phyloP scores from a whole-genome alignment of 30 jellyfish, hydroid and myxozoan genomes.

The Aurelia aurita complex sp. Pacific region DNA sequence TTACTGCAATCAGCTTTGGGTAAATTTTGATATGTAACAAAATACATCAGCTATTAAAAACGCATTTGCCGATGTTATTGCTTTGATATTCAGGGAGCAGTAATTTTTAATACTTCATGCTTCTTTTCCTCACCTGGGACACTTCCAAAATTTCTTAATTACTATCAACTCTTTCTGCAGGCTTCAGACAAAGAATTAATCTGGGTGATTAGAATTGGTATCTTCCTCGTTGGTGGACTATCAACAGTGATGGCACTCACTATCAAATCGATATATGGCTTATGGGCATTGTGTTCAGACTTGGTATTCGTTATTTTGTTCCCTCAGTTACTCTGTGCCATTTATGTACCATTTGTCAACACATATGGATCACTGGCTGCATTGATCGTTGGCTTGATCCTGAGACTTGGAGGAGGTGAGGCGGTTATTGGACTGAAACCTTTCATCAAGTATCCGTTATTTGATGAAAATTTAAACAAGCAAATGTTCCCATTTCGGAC shows the following conservation, averaged over 20 bases:
- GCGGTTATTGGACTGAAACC: slow-evolving; percentile 62
- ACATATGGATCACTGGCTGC: slow-evolving; percentile 89
- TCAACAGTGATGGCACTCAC: slow-evolving; percentile 87
- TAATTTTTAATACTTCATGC: no score
- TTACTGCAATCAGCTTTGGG: no score
- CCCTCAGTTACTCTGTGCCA: slow-evolving; percentile 95
- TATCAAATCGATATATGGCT: slow-evolving; percentile 60
- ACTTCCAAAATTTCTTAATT: no score
- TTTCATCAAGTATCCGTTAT: slow-evolving; percentile 77
- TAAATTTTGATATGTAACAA: no score
- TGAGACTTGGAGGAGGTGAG: slow-evolving; percentile 90
- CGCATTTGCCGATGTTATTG: no score
- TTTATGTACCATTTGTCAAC: slow-evolving; percentile 84
- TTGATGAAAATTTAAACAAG: slow-evolving; percentile 36
- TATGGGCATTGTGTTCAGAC: slow-evolving; percentile 94
- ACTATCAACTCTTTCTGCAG: slow-evolving; percentile 31
- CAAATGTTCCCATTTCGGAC: slow-evolving; percentile 92
- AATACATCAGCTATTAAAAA: no score
- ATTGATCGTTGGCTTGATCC: slow-evolving; percentile 65
- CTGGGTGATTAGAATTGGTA: slow-evolving; percentile 89
- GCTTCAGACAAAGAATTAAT: slow-evolving; percentile 87
- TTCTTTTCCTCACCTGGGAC: no score
- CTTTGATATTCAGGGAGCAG: no score
- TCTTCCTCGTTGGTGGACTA: slow-evolving; percentile 78
- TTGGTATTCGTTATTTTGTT: slow-evolving; percentile 85